A percentile compares a stretch with the other conserved stretches of the same genome.
Evolutionary conservation across 2,888 invertebrate species (phyloP).

Genomic region (Drosophila bunnanda): DNA sequence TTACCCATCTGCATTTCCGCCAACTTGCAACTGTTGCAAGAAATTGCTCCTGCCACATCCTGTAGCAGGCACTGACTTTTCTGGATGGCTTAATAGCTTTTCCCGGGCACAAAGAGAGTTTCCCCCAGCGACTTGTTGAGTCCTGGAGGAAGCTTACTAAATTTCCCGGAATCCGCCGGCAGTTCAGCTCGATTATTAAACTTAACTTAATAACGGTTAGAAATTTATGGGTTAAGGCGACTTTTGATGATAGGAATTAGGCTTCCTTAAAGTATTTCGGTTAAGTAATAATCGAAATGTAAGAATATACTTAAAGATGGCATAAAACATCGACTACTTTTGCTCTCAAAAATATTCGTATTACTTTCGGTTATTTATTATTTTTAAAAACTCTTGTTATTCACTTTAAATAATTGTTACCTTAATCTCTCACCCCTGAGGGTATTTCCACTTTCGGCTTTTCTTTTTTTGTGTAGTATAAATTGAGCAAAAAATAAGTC

Average conservation of each 20-base stretch:
- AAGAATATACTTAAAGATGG: background rate
- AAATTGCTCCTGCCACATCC: conserved; percentile 36
- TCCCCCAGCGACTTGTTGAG: conserved; percentile 22
- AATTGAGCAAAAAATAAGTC: conserved; percentile 30
- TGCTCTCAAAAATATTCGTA: background rate
- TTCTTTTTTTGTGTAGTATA: conserved; percentile 13
- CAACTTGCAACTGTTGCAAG: conserved; percentile 37
- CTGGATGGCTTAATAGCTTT: conserved; percentile 35
- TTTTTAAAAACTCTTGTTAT: background rate
- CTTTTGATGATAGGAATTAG: background rate
- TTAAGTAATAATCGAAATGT: background rate
- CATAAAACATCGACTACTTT: background rate
- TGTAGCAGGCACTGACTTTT: conserved; percentile 32
- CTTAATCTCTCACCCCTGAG: background rate
- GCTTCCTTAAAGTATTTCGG: background rate
- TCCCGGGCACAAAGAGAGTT: conserved; percentile 3
- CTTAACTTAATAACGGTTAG: background rate
- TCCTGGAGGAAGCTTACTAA: conserved; percentile 11
- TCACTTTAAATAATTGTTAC: background rate
- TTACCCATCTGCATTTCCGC: conserved; percentile 51
- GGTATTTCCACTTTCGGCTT: conserved; percentile 16
- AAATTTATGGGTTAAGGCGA: background rate
- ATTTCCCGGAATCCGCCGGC: conserved; percentile 15
- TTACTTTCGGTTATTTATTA: background rate
- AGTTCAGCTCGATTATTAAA: conserved; percentile 4